phyloP scores from a whole-genome alignment of 1,140 invertebrate genomes.

The Augochlora pura region DNA sequence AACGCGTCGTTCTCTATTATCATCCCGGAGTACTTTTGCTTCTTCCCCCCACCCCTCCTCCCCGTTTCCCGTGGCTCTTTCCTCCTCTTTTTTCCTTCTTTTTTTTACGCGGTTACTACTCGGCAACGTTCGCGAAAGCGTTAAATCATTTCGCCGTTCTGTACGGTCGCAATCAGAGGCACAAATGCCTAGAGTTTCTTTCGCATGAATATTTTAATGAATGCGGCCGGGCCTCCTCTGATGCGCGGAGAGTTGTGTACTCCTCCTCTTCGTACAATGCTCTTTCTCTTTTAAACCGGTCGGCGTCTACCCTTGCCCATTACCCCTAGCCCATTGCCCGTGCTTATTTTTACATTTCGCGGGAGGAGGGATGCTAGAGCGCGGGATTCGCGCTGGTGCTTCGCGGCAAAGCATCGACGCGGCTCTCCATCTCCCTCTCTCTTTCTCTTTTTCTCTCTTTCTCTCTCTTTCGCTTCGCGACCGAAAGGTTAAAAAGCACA shows the following conservation, averaged over 20 bases:
- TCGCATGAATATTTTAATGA: constrained; percentile 38
- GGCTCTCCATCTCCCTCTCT: neutral
- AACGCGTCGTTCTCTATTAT: neutral
- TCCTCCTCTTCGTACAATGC: neutral
- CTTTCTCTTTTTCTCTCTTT: too few relatives aligned
- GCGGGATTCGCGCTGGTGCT: neutral
- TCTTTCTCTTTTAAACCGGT: constrained; percentile 10
- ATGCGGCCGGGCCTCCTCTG: constrained; percentile 11
- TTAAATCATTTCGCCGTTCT: constrained; percentile 29
- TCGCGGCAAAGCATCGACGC: neutral
- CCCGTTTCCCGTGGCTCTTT: neutral
- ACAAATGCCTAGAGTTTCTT: constrained; percentile 22
- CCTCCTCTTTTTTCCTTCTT: too few relatives aligned
- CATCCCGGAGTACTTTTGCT: constrained; percentile 2
- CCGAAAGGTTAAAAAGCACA: constrained; percentile 57
- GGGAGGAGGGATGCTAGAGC: neutral
- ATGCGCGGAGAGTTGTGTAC: constrained; percentile 18
- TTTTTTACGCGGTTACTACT: neutral
- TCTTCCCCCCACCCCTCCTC: too few relatives aligned
- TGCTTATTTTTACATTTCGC: constrained; percentile 32
- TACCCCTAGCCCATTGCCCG: neutral
- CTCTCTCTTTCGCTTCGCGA: neutral
- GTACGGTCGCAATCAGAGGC: constrained; percentile 21
- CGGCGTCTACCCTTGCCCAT: neutral
- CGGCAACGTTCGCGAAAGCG: neutral